Percentiles rank a stretch among this genome's conserved stretches.
Conservation (phyloP, 2,113 vertebrate genomes). For the Otocyon megalotis region DNA sequence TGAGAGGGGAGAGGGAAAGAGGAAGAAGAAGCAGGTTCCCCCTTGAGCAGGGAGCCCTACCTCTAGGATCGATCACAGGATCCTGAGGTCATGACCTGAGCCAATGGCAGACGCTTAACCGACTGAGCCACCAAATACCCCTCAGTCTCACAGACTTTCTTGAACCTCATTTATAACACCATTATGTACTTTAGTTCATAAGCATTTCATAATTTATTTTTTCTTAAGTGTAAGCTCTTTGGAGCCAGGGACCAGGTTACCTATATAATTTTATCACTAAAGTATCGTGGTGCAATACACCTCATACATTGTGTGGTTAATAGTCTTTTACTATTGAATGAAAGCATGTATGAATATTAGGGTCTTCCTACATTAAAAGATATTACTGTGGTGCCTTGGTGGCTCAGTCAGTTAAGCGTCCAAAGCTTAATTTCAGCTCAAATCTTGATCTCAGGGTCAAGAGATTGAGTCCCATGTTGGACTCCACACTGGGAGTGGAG, state of each 20-base stretch:
- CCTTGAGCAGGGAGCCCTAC: not conserved
- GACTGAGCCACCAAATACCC: not conserved
- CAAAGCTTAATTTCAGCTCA: too few relatives aligned
- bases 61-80: too few relatives aligned
- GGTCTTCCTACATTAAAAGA: not conserved
- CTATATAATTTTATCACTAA: not conserved
- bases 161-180: not conserved
- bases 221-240: not conserved
- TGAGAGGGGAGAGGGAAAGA: not conserved
- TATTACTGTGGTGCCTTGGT: not conserved
- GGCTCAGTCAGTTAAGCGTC: not conserved
- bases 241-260: not conserved
- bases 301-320: not conserved
- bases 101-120: too few relatives aligned
- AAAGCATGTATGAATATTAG: not conserved
- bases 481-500: too few relatives aligned
- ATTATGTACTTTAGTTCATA: not conserved
- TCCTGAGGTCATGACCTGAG: not conserved
- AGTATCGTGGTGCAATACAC: not conserved
- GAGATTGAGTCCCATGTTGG: not conserved
- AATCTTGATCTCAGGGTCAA: not conserved
- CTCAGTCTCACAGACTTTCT: not conserved
- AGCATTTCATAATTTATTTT: constrained; percentile 24
- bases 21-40: not conserved
- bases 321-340: not conserved